Base-by-base conservation (phyloP, 2,888 invertebrate genomes). In the Diabrotica balteata region DNA sequence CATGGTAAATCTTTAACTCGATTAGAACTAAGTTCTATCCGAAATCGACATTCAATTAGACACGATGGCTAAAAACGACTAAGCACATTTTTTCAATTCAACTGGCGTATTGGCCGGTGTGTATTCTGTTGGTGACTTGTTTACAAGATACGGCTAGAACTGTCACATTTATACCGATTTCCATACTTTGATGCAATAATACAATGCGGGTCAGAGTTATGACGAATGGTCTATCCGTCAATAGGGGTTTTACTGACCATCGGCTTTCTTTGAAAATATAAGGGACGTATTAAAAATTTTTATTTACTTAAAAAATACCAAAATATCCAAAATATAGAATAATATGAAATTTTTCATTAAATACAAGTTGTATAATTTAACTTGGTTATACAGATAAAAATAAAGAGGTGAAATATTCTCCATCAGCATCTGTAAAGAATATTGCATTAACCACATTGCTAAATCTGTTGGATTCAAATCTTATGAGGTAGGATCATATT, bases 161-260 rank as follows among this genome's bases (percentile, higher is more conserved):
- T 80, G 82, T 82, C 82, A 81, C 80, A 81, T 83, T 82, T 82
- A 80, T 80, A 79, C 80, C 80, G 82, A 82, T 81, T 82, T 80
- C 79, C 81, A 80, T 80, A 80, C 79, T 78, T 75, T 78, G 76
- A 73, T 76, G 79, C 78, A 79, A 80, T 74, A 75, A 78, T 74
- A 83, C 82, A 82, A 81, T 80, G 78, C 80, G 78, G 79, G 77
- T 77, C 70, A 77, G 75, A 75, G 77, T 80, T 79, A 81, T 80
- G 81, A 82, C 80, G 81, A 80, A 82, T 81, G 81, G 78, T 81
- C 81, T 77, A 80, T 82, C 80, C 78, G 79, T 83, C 82, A 81
- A 74, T 71, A 71, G 76, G 76, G 78, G 80, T 76, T 78, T 67
- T 58, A 63, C 78, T 80, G 80, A 80, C 80, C 80, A 80, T 73